Conservation (phyloP, 2,888 invertebrate species). For the Xanthostigma xanthostigma region DNA sequence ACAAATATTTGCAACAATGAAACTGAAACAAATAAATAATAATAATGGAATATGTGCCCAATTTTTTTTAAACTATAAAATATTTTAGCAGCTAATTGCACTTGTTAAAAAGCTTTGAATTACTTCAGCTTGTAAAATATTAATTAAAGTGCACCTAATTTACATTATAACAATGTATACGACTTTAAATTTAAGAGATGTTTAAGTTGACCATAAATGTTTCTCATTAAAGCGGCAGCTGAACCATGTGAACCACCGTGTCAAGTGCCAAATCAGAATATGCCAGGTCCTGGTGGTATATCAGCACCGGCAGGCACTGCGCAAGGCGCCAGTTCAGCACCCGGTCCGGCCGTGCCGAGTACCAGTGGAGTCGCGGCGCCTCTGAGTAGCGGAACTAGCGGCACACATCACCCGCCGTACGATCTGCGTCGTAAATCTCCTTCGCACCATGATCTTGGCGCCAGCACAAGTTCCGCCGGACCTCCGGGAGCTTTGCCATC, state of each 20-base stretch:
- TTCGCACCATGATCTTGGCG: slow-evolving; percentile 51
- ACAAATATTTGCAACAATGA: no score
- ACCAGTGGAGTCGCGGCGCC: slow-evolving; percentile 27
- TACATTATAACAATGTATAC: not conserved
- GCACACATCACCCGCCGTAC: slow-evolving; percentile 72
- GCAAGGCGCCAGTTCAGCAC: slow-evolving; percentile 17
- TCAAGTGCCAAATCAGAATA: slow-evolving; percentile 43
- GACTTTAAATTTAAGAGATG: not conserved
- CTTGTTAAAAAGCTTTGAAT: not conserved
- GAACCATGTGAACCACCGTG: slow-evolving; percentile 72
- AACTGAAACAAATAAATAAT: not conserved
- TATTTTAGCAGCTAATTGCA: not conserved
- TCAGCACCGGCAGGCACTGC: slow-evolving; percentile 11
- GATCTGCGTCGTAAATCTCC: slow-evolving; percentile 79
- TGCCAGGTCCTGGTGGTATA: slow-evolving; percentile 25
- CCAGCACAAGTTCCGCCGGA: slow-evolving; percentile 40
- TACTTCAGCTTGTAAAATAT: not conserved
- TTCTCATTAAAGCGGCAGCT: slow-evolving; percentile 27
- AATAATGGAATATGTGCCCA: not conserved
- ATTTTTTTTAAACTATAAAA: not conserved
- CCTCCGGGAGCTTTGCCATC: slow-evolving; percentile 31
- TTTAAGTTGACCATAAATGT: not conserved
- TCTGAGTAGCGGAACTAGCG: slow-evolving; percentile 37
- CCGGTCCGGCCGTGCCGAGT: slow-evolving; percentile 31
- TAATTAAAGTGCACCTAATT: not conserved